phyloP scores from a whole-genome alignment of 2,797 vertebrate genomes.

The Chelon labrosus region DNA sequence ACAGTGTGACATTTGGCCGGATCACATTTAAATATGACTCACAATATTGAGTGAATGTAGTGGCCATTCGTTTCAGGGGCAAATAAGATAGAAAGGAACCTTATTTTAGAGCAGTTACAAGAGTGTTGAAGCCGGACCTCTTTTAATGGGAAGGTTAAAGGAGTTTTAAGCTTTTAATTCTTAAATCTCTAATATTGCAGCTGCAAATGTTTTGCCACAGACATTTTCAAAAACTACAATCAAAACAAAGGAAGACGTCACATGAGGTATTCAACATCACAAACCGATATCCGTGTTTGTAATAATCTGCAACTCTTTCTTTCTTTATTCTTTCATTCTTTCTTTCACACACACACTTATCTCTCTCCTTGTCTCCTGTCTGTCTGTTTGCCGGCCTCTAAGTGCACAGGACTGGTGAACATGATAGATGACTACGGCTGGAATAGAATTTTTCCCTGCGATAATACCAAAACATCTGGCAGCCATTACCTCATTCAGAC shows the following conservation, averaged over 20 bases:
- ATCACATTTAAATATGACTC: no score
- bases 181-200: no score
- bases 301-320: background rate
- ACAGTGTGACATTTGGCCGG: no score
- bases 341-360: constrained; percentile 11
- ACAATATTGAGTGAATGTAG: no score
- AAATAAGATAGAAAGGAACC: no score
- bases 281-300: constrained; percentile 12
- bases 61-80: no score
- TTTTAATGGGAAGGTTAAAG: no score
- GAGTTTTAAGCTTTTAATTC: no score
- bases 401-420: constrained; percentile 52
- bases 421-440: constrained; percentile 65
- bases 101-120: no score
- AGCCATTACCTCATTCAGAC: constrained; percentile 64
- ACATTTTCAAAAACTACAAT: background rate
- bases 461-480: constrained; percentile 78
- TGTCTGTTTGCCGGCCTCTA: constrained; percentile 41
- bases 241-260: constrained; percentile 4
- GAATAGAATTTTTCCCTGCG: constrained; percentile 59
- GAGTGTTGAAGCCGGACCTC: no score
- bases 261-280: background rate
- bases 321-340: no score
- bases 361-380: constrained; percentile 44
- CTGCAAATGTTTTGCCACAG: no score